A percentile compares a stretch with the other conserved stretches of the same genome.
Evolutionary conservation across 1,140 invertebrate species (phyloP).

Genomic region (Frieseomelitta varia): DNA sequence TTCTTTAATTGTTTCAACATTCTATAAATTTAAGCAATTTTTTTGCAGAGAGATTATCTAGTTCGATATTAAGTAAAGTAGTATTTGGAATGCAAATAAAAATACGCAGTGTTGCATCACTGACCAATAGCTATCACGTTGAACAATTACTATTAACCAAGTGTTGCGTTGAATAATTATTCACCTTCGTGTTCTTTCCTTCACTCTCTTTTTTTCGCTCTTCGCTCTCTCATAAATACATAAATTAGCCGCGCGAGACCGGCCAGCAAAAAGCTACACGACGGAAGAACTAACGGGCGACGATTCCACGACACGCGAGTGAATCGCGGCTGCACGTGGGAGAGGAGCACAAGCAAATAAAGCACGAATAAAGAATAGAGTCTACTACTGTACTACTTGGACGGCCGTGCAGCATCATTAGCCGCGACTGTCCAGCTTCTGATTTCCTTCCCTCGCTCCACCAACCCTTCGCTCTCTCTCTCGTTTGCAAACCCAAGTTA

Average conservation of each 20-base stretch:
- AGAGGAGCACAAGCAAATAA: constrained; percentile 43
- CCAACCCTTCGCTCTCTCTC: background rate
- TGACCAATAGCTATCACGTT: too few species aligned
- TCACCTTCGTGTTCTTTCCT: too few species aligned
- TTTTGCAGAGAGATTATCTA: too few species aligned
- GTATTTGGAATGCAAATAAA: too few species aligned
- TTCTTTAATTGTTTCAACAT: too few species aligned
- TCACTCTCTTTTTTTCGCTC: background rate
- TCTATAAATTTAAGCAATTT: too few species aligned
- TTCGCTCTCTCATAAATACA: constrained; percentile 28
- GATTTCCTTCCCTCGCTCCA: constrained; percentile 39
- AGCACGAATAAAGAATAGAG: constrained; percentile 45
- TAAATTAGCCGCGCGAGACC: constrained; percentile 35
- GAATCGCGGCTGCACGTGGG: constrained; percentile 33
- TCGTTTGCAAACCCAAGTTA: too few species aligned
- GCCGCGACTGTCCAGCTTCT: constrained; percentile 37
- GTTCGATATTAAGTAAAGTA: too few species aligned
- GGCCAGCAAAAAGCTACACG: constrained; percentile 36
- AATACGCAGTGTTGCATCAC: too few species aligned
- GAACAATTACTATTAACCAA: too few species aligned
- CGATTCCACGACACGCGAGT: constrained; percentile 43
- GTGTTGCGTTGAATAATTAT: too few species aligned
- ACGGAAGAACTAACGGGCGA: constrained; percentile 37
- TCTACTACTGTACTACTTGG: constrained; percentile 42
- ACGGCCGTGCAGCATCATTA: constrained; percentile 54